Evolutionary conservation across 30 jellyfish, hydroid and myxozoan species (phyloP), one percentile per base, ranked within the genome.

Genomic region (Pseudorhiza aurosa): DNA sequence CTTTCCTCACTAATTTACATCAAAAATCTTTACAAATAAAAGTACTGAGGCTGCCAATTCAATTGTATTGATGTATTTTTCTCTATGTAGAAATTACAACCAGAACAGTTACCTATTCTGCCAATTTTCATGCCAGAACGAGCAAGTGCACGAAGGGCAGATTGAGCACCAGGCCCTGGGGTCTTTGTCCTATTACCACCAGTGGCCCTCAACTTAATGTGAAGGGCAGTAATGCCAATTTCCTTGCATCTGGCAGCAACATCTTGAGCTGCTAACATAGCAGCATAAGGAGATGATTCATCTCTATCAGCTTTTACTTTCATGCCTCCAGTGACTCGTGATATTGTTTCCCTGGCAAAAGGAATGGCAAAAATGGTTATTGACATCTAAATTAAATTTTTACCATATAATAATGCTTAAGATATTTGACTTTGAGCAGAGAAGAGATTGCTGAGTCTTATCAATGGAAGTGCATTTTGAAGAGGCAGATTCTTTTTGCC

Each of bases 161-260:
- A 95, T 75, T 95, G 99, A 30, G 99, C 99, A 39, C 99, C 99
- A 28, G 99, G 99, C 30, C 99, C 99, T 28, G 99, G 99, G 1
- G 99, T 88, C 65, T 95, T 95, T 25, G 99, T 95, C 75, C 99
- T 83, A 82, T 90, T 95, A 14, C 99, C 99, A 67, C 99, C 99
- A 59, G 99, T 95, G 46, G 99, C 99, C 49, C 99, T 89, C 51
- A 95, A 68, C 51, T 95, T 95, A 80, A 95, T 96, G 71, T 95
- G 99, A 1, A 95, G 89, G 21, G 99, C 99, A 50, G 99, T 95
- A 64, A 95, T 95, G 19, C 99, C 99, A 43, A 95, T 67, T 71
- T 95, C 99, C 68, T 95, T 90, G 93, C 99, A 95, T 35, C 99
- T 92, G 1, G 85, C 99, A 57, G 99, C 99, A 44, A 91, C 99